Evolutionary conservation across 2,113 vertebrate species (phyloP).

Genomic region (Bujurquina vittata): DNA sequence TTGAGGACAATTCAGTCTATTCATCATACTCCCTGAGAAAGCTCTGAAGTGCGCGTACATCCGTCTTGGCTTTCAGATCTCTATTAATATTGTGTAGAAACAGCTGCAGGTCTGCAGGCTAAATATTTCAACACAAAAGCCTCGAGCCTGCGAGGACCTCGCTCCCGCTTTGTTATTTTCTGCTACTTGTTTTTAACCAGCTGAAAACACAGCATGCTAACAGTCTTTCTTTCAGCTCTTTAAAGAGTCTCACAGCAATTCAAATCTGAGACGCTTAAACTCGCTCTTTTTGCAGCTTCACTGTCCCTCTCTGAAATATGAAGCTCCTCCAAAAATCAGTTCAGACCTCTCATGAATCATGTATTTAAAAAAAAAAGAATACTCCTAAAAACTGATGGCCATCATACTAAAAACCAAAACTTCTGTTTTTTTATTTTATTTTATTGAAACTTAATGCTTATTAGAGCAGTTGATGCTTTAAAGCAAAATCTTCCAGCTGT

Average conservation of each 20-base stretch:
- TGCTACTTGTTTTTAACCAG: neutral
- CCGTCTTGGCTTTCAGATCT: neutral
- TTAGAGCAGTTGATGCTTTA: neutral
- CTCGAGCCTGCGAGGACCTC: neutral
- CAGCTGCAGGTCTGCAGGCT: neutral
- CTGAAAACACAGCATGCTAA: neutral
- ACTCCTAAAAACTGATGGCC: accelerated
- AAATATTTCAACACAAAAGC: neutral
- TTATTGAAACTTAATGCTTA: neutral
- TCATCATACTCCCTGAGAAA: neutral
- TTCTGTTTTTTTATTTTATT: neutral
- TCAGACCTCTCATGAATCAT: neutral
- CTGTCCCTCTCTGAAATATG: accelerated
- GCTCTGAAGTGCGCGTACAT: neutral
- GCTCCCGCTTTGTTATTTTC: neutral
- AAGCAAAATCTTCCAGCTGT: neutral
- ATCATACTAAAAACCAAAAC: neutral
- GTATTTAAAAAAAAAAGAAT: neutral
- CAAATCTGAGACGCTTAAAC: neutral
- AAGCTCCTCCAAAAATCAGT: accelerated
- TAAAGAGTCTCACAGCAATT: neutral
- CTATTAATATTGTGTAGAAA: neutral
- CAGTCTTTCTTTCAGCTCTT: neutral
- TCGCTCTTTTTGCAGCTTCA: neutral
- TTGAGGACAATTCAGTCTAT: neutral